phyloP scores from a whole-genome alignment of 2,888 invertebrate genomes.

The Eilema griseolum region DNA sequence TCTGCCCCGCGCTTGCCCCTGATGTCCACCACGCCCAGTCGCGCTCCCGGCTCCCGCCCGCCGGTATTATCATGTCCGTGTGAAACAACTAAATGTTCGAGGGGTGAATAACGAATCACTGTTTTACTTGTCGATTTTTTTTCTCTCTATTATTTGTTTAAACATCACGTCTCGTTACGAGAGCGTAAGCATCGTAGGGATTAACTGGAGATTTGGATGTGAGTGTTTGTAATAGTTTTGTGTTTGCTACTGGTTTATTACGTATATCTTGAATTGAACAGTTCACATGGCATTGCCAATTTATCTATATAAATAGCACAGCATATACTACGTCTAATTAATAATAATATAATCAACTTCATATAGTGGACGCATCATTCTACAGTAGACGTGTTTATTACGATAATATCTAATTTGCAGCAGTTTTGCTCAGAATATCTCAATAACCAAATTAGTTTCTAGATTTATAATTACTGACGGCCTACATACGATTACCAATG shows the following conservation, averaged over 20 bases:
- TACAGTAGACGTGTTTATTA: no score
- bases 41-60: conserved; percentile 65
- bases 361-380: no score
- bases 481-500: conserved; percentile 14
- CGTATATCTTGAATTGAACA: conserved; percentile 35
- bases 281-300: neutral
- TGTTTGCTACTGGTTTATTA: conserved; percentile 49
- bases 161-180: conserved; percentile 69
- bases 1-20: conserved; percentile 45
- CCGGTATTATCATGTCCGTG: conserved; percentile 74
- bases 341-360: no score
- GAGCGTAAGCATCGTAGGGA: conserved; percentile 70
- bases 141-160: conserved; percentile 69
- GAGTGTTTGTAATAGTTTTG: conserved; percentile 66
- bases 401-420: no score
- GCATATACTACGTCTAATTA: no score
- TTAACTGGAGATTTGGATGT: conserved; percentile 74
- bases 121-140: conserved; percentile 74
- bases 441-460: neutral
- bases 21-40: conserved; percentile 74
- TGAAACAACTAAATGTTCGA: conserved; percentile 72
- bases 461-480: neutral
- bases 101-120: conserved; percentile 76
- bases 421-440: no score
- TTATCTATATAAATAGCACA: neutral